phyloP scores from a whole-genome alignment of 1,140 invertebrate species.

The Pristionchus pacificus region DNA sequence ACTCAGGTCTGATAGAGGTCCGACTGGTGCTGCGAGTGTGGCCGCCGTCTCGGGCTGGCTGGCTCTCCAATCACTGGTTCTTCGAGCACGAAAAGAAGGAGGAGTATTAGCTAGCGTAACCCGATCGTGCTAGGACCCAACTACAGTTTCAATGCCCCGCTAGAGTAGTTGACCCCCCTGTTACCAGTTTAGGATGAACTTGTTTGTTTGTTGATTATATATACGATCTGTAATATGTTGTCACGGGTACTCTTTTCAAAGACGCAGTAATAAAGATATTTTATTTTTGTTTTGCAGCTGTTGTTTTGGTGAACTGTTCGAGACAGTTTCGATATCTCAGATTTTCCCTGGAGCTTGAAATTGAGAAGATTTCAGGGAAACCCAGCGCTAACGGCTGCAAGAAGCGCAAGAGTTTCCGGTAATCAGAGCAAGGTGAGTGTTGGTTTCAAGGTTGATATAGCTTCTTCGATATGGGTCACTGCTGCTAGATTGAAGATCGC shows the following conservation, averaged over 20 bases:
- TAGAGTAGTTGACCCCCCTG: background rate
- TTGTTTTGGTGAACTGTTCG: too few relatives aligned
- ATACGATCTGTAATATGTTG: background rate
- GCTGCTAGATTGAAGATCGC: too few relatives aligned
- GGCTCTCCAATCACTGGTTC: slow-evolving; percentile 36
- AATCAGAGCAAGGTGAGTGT: too few relatives aligned
- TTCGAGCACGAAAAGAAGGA: slow-evolving; percentile 22
- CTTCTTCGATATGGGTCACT: too few relatives aligned
- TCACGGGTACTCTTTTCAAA: background rate
- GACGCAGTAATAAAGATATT: too few relatives aligned
- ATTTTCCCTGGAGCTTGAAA: too few relatives aligned
- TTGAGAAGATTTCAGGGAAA: too few relatives aligned
- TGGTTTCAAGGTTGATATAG: too few relatives aligned
- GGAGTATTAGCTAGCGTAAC: background rate
- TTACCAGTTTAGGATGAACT: background rate
- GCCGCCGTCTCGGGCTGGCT: slow-evolving; percentile 22
- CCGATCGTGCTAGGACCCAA: background rate
- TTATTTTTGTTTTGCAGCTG: background rate
- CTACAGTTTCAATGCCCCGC: background rate
- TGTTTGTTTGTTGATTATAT: slow-evolving; percentile 4
- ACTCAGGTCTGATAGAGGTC: slow-evolving; percentile 59
- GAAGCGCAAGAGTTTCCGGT: too few relatives aligned
- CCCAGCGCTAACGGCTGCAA: too few relatives aligned
- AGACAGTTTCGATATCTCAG: too few relatives aligned
- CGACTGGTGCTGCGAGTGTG: slow-evolving; percentile 29